Conservation (phyloP, 2,888 invertebrate genomes). For the Dasypolia templi region DNA sequence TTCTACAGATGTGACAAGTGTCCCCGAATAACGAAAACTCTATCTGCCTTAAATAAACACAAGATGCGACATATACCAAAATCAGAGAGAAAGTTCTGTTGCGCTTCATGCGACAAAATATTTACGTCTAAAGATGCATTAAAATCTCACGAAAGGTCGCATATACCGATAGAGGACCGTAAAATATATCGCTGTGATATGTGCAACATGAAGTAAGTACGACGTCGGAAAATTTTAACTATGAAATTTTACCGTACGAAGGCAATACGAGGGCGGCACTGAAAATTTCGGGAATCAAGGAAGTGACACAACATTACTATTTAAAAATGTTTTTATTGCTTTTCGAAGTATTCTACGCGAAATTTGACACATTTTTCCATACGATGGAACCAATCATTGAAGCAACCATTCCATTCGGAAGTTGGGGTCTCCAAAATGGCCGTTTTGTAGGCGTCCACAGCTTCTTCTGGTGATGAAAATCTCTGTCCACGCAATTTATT, state of each 20-base stretch:
- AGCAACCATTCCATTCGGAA: no score
- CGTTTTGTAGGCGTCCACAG: no score
- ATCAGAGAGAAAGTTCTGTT: constrained; percentile 86
- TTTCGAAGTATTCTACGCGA: no score
- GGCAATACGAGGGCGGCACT: no score
- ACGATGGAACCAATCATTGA: no score
- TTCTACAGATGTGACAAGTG: constrained; percentile 88
- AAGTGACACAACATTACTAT: no score
- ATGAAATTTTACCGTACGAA: background rate
- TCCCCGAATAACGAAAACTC: constrained; percentile 87
- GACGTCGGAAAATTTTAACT: background rate
- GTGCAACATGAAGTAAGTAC: constrained; percentile 88
- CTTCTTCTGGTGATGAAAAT: no score
- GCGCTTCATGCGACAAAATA: constrained; percentile 86
- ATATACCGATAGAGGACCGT: constrained; percentile 89
- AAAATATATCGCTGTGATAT: constrained; percentile 88
- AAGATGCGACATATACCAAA: constrained; percentile 89
- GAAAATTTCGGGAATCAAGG: no score
- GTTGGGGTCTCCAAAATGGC: no score
- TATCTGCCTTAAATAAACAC: constrained; percentile 87
- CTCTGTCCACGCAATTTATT: no score
- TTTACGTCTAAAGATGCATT: constrained; percentile 87
- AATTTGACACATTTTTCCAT: no score
- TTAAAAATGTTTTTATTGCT: no score
- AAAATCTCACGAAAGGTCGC: constrained; percentile 88